Conservation (phyloP, 2,797 vertebrate species). For the Chlorospingus flavigularis region DNA sequence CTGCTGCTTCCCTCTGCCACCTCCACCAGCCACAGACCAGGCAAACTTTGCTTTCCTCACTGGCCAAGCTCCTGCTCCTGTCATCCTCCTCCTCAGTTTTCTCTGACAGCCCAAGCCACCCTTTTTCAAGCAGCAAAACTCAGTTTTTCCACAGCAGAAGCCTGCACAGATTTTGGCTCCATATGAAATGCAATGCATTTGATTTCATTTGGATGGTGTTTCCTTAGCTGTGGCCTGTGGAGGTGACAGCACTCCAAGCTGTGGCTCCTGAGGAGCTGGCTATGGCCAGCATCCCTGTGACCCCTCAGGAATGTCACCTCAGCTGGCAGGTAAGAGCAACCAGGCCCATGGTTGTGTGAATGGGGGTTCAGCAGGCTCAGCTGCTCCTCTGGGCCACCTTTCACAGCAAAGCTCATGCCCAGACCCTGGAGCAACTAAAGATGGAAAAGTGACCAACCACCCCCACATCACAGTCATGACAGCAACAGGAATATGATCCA, state of each 20-base stretch:
- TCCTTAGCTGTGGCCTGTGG: fast-evolving
- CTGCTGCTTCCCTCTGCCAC: background rate
- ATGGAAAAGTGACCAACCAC: fast-evolving
- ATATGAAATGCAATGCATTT: fast-evolving
- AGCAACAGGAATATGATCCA: background rate
- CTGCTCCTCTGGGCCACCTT: background rate
- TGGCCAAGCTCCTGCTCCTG: background rate
- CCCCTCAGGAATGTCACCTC: background rate
- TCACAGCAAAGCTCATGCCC: background rate
- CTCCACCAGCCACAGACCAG: background rate
- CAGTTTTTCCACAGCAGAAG: background rate
- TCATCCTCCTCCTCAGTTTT: background rate
- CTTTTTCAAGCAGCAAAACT: background rate
- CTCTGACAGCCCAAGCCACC: background rate
- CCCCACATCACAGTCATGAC: fast-evolving
- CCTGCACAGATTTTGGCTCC: background rate
- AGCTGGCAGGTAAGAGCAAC: background rate
- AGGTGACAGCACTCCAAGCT: background rate
- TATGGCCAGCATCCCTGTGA: fast-evolving
- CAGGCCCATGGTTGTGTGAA: fast-evolving
- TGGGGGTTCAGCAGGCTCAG: background rate
- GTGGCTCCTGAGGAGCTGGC: background rate
- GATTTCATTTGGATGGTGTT: background rate
- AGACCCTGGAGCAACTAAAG: background rate
- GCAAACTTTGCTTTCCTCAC: background rate